phyloP scores from a whole-genome alignment of 2,797 vertebrate genomes.

The Paratrypauchen microcephalus region DNA sequence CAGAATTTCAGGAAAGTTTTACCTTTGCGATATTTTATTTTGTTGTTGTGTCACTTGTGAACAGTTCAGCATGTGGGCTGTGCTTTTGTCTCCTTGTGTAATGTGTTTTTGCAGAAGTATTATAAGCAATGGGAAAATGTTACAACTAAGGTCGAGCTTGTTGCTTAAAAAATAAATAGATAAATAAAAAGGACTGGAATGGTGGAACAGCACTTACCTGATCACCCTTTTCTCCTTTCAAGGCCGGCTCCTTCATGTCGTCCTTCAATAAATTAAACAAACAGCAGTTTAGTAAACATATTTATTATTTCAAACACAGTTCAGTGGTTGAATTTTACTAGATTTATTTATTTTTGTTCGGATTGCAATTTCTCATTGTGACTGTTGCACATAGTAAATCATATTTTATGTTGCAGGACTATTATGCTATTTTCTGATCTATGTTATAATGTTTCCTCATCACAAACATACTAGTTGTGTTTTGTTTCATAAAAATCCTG shows the following conservation, averaged over 20 bases:
- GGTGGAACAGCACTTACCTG: slow-evolving; percentile 75
- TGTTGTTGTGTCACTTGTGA: neutral
- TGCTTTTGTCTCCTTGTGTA: slow-evolving; percentile 16
- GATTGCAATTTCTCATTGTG: neutral
- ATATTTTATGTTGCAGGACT: too few relatives aligned
- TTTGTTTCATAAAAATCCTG: too few relatives aligned
- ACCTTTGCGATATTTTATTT: slow-evolving; percentile 10
- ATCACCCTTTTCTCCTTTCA: slow-evolving; percentile 88
- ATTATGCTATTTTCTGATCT: too few relatives aligned
- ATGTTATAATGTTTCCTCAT: too few relatives aligned
- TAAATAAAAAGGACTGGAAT: neutral
- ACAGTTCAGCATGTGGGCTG: slow-evolving; percentile 2
- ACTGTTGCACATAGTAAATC: neutral
- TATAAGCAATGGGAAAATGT: slow-evolving; percentile 10
- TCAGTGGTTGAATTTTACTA: neutral
- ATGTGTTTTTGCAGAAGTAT: slow-evolving; percentile 20
- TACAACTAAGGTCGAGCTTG: slow-evolving; percentile 2
- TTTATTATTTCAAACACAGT: neutral
- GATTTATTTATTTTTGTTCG: neutral
- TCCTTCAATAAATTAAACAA: slow-evolving; percentile 59
- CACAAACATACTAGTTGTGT: too few relatives aligned
- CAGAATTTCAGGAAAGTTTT: slow-evolving; percentile 19
- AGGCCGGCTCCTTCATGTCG: slow-evolving; percentile 58
- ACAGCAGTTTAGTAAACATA: neutral
- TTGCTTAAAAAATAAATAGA: slow-evolving; percentile 5